Evolutionary conservation across 1,140 invertebrate genomes (phyloP).

Genomic region (Meloidogyne floridensis): DNA sequence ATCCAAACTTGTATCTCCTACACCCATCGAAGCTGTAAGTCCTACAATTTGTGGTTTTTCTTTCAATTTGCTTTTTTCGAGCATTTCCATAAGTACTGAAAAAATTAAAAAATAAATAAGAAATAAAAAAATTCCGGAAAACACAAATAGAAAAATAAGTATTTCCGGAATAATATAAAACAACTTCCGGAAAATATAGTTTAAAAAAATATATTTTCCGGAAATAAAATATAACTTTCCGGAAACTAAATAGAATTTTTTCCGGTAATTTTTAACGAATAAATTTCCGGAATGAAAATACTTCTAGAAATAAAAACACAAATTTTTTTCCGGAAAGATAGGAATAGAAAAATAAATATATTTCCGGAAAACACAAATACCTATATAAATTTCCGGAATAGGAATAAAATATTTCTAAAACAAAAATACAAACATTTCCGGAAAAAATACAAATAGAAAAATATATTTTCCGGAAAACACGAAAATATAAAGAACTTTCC

Average conservation of each 20-base stretch:
- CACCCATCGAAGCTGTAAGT: conserved; percentile 54
- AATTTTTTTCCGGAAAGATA: no score
- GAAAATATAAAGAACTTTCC: background rate
- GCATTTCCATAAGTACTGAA: conserved; percentile 49
- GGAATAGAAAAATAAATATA: no score
- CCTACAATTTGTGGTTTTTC: conserved; percentile 50
- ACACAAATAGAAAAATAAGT: background rate
- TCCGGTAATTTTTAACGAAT: no score
- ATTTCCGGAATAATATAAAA: background rate
- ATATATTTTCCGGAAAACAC: background rate
- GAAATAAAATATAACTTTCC: background rate
- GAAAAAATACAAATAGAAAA: background rate
- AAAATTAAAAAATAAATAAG: background rate
- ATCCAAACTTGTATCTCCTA: conserved; percentile 36
- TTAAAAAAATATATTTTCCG: background rate
- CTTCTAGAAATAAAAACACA: no score
- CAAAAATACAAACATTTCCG: background rate
- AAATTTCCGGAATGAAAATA: no score
- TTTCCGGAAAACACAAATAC: no score
- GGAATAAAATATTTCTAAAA: background rate
- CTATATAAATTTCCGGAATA: background rate
- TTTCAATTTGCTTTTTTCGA: conserved; percentile 21
- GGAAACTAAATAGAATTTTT: no score
- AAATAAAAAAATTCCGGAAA: background rate
- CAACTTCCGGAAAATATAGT: no score